Conservation (phyloP, 2,113 vertebrate species). For the Xiphophorus couchianus region DNA sequence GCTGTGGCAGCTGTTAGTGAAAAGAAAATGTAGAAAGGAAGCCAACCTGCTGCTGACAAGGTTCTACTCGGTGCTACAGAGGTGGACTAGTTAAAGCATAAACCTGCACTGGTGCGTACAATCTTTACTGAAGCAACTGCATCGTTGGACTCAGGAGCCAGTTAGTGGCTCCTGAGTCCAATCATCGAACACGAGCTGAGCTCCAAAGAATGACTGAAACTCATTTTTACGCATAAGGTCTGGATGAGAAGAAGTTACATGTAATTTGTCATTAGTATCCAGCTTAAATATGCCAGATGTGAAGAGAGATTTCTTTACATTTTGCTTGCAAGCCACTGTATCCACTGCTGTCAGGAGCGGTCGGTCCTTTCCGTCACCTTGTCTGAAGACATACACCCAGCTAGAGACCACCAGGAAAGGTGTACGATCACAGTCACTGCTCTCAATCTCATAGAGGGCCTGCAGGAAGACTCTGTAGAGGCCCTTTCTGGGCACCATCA, state of each 20-base stretch:
- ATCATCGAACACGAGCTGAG: slow-evolving; percentile 20
- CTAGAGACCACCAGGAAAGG: not conserved
- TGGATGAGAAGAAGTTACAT: not conserved
- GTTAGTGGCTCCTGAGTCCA: not conserved
- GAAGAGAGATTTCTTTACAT: slow-evolving; percentile 30
- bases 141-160: not conserved
- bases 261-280: slow-evolving; percentile 6
- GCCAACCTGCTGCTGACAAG: not conserved
- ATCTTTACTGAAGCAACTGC: not conserved
- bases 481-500: slow-evolving; percentile 48
- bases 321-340: not conserved
- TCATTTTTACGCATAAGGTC: not conserved
- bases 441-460: slow-evolving; percentile 50
- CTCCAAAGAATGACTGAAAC: slow-evolving; percentile 54
- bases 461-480: slow-evolving; percentile 71
- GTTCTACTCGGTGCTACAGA: not conserved
- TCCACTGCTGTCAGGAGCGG: slow-evolving; percentile 18
- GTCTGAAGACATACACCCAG: rapidly evolving
- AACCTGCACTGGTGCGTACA: not conserved
- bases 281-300: slow-evolving; percentile 27
- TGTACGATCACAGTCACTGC: rapidly evolving
- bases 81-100: not conserved
- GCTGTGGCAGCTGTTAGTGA: not conserved
- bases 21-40: slow-evolving; percentile 7
- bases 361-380: rapidly evolving